Percentiles rank a stretch among this genome's conserved stretches.
phyloP scores from a whole-genome alignment of 2,797 vertebrate species.

The Allobates femoralis region DNA sequence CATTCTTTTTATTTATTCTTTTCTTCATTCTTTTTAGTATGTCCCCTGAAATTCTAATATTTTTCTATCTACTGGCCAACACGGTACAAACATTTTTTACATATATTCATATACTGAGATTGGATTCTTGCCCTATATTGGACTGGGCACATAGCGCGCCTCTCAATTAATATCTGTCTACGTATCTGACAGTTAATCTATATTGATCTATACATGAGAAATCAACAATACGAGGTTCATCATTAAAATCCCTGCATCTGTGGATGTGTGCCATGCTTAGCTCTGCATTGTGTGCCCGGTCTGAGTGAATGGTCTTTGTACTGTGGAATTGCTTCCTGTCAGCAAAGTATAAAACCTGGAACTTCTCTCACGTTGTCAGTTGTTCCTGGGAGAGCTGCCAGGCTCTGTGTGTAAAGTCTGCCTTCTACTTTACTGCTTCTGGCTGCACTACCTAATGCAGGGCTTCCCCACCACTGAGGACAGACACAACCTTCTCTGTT shows the following conservation, averaged over 20 bases:
- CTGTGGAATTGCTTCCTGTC: conserved; percentile 56
- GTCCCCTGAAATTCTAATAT: too few species aligned
- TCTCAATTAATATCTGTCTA: too few species aligned
- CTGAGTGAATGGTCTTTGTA: conserved; percentile 32
- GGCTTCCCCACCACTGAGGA: background rate
- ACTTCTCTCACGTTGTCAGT: conserved; percentile 31
- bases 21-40: too few species aligned
- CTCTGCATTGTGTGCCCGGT: conserved; percentile 23
- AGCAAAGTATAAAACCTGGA: conserved; percentile 54
- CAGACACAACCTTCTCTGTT: conserved; percentile 12
- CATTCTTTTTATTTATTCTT: too few species aligned
- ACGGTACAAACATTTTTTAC: too few species aligned
- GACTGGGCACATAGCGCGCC: too few species aligned
- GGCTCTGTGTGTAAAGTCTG: conserved; percentile 45
- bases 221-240: background rate
- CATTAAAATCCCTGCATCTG: background rate
- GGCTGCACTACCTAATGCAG: conserved; percentile 27
- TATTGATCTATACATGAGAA: background rate
- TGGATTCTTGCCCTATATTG: too few species aligned
- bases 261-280: background rate
- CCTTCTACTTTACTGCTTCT: conserved; percentile 1
- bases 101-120: too few species aligned
- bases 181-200: too few species aligned
- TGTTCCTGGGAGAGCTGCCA: conserved; percentile 49
- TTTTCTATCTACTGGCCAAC: too few species aligned